A percentile compares a stretch with the other conserved stretches of the same genome.
Evolutionary conservation across 2,888 invertebrate genomes (phyloP).

Genomic region (Drosophila colorata): DNA sequence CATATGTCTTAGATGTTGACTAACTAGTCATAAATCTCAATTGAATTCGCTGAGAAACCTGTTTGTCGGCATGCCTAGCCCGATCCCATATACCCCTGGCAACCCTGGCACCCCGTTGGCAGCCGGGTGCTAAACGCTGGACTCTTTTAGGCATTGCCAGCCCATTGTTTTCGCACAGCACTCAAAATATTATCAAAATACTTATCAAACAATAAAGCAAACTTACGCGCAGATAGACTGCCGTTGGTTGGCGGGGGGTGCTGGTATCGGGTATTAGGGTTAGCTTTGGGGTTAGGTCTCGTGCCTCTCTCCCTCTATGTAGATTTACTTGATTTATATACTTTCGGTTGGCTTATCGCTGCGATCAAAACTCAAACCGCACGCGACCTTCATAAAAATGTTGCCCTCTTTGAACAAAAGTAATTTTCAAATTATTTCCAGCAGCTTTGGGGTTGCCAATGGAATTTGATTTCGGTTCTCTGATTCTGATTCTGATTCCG

Average conservation of each 20-base stretch:
- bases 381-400: conserved; percentile 84
- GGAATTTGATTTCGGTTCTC: conserved; percentile 55
- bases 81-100: not conserved
- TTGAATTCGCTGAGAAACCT: conserved; percentile 52
- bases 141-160: conserved; percentile 22
- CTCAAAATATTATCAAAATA: conserved; percentile 75
- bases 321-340: conserved; percentile 73
- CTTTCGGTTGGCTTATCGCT: conserved; percentile 49
- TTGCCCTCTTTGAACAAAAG: conserved; percentile 58
- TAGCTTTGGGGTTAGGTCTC: conserved; percentile 47
- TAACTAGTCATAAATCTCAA: conserved; percentile 65
- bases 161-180: conserved; percentile 58
- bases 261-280: conserved; percentile 51
- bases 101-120: not conserved
- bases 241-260: conserved; percentile 9
- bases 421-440: conserved; percentile 83
- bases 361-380: conserved; percentile 72
- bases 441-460: conserved; percentile 63
- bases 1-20: conserved; percentile 13
- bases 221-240: conserved; percentile 25
- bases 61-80: conserved; percentile 16
- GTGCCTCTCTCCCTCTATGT: conserved; percentile 42
- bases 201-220: conserved; percentile 79
- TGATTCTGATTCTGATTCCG: conserved; percentile 48
- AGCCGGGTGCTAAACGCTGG: conserved; percentile 65